Evolutionary conservation across 2,797 vertebrate genomes (phyloP).

Genomic region (Danionella dracula): DNA sequence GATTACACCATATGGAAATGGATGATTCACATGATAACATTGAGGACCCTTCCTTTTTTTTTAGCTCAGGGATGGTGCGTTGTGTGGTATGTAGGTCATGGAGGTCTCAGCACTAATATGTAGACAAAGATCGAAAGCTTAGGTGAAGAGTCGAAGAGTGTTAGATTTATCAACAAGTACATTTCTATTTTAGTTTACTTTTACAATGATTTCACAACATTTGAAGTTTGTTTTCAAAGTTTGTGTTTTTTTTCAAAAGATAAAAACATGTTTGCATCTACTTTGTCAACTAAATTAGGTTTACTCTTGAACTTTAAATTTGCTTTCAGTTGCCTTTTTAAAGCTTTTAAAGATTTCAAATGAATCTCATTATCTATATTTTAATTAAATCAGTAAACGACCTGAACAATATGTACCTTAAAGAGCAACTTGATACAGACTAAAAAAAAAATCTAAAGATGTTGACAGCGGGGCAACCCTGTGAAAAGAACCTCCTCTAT

Average conservation of each 20-base stretch:
- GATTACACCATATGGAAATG: conserved; percentile 28
- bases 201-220: no score
- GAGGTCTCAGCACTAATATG: background rate
- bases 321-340: no score
- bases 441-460: no score
- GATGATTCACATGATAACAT: conserved; percentile 25
- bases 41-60: background rate
- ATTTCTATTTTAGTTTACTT: background rate
- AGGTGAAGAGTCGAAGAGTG: background rate
- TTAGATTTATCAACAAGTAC: background rate
- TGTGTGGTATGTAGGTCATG: conserved; percentile 1
- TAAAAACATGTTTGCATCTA: no score
- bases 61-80: background rate
- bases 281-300: no score
- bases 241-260: background rate
- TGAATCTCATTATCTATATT: no score
- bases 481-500: background rate
- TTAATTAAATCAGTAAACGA: no score
- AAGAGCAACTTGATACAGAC: no score
- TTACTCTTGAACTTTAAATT: no score
- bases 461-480: background rate
- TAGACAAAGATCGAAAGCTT: background rate
- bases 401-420: no score
- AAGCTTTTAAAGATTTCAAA: no score
- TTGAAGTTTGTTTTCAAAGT: no score